Percentiles rank a stretch among this genome's conserved stretches.
Evolutionary conservation across 2,113 vertebrate species (phyloP).

Genomic region (Clupea harengus): DNA sequence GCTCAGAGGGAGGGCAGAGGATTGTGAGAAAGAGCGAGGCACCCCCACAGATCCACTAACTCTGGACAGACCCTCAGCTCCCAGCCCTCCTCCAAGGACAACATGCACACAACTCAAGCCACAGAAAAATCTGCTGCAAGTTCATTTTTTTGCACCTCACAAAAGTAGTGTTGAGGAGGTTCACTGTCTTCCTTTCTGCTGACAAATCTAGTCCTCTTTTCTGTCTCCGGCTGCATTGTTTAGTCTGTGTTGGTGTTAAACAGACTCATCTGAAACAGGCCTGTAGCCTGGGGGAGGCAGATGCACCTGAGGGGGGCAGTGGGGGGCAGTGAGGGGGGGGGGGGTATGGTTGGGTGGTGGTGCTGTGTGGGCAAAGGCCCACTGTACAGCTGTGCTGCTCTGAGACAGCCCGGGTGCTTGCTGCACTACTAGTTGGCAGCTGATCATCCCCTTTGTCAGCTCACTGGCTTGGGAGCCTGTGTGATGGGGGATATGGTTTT

Average conservation of each 20-base stretch:
- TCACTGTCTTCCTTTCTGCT: conserved; percentile 53
- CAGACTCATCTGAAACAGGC: background rate
- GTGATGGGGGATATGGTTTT: background rate
- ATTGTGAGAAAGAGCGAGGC: conserved; percentile 53
- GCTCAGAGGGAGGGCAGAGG: background rate
- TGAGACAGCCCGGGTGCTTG: background rate
- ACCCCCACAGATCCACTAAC: conserved; percentile 45
- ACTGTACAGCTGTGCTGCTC: background rate
- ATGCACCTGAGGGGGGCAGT: background rate
- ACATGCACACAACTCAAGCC: conserved; percentile 46
- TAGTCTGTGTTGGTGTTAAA: conserved; percentile 9
- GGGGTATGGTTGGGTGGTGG: background rate
- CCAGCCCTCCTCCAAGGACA: conserved; percentile 55
- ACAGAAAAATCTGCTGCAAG: conserved; percentile 19
- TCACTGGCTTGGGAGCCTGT: background rate
- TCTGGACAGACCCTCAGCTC: conserved; percentile 49
- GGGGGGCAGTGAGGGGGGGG: background rate
- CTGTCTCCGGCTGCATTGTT: conserved; percentile 40
- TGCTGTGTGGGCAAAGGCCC: background rate
- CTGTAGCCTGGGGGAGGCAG: background rate
- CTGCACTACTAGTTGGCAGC: background rate
- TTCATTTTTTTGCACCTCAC: conserved; percentile 9
- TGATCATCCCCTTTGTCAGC: background rate
- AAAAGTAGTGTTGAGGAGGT: conserved; percentile 51
- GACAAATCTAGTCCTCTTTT: conserved; percentile 52